These are phyloP conservation scores for Acyrthosiphon pisum DNA, from an alignment of 1,140 invertebrate genomes.

Conservation along the genomic window DNA sequence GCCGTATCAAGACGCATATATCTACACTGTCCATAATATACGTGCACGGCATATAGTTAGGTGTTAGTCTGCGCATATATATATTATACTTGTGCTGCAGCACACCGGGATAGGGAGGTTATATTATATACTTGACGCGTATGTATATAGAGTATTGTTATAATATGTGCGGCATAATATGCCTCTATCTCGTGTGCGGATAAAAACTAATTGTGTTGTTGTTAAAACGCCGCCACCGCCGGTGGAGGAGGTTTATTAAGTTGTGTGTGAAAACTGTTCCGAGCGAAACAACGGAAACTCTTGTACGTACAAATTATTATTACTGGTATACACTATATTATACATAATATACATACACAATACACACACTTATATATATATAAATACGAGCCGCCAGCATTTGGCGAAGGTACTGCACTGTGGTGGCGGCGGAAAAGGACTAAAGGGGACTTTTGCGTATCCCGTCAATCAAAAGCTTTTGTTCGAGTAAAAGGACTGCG, in stretches of 20 bases:
- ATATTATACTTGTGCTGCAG: too few species aligned
- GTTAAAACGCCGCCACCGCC: neutral
- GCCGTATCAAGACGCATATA: neutral
- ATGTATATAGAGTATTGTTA: neutral
- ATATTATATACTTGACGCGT: too few species aligned
- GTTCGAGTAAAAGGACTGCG: neutral
- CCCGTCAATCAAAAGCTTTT: slow-evolving; percentile 40
- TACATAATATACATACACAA: neutral
- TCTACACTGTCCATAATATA: neutral
- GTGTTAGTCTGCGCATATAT: neutral
- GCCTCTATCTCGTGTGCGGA: neutral
- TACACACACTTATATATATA: neutral
- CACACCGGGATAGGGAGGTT: neutral
- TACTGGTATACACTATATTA: neutral
- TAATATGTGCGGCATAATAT: neutral
- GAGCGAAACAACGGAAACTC: neutral
- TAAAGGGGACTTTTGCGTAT: slow-evolving; percentile 13
- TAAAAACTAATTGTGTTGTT: slow-evolving; percentile 39
- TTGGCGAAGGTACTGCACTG: neutral
- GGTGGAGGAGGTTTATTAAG: neutral
- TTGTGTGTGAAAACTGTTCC: neutral
- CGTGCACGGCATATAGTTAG: neutral
- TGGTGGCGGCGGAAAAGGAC: neutral
- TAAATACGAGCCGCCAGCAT: neutral
- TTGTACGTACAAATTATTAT: slow-evolving; percentile 26